These are phyloP conservation scores for Tanytarsus gracilentus DNA, from an alignment of 2,888 invertebrate species.

Conservation along the genomic window DNA sequence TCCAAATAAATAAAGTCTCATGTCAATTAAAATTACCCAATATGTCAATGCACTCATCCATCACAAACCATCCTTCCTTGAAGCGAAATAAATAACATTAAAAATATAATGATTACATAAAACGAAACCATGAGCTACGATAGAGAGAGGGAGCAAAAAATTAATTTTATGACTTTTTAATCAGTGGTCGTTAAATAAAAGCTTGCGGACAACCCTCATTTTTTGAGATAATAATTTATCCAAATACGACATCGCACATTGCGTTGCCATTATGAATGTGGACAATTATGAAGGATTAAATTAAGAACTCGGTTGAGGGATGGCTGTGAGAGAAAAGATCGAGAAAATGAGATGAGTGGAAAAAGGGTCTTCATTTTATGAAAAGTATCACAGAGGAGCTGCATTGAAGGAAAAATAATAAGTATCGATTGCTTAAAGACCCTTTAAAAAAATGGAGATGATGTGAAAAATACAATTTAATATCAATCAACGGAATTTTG, in stretches of 20 bases:
- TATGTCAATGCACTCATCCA: background rate
- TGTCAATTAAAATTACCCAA: too few relatives aligned
- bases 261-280: background rate
- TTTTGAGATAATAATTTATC: background rate
- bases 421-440: constrained; percentile 16
- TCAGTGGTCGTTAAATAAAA: constrained; percentile 3
- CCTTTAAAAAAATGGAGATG: background rate
- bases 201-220: background rate
- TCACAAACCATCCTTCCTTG: background rate
- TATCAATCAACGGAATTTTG: too few relatives aligned
- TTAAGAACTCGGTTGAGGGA: too few relatives aligned
- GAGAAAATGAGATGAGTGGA: background rate
- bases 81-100: background rate
- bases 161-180: constrained; percentile 15
- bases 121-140: too few relatives aligned
- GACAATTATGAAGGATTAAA: constrained; percentile 10
- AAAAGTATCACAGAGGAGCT: constrained; percentile 10
- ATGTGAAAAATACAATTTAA: too few relatives aligned
- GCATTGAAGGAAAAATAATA: constrained; percentile 15
- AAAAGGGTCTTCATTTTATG: constrained; percentile 3
- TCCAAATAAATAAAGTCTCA: too few relatives aligned
- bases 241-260: background rate
- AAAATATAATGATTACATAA: constrained; percentile 6
- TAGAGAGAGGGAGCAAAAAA: background rate
- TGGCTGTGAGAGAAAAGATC: too few relatives aligned